phyloP scores from a whole-genome alignment of 2,113 vertebrate species.

The Felis catus region DNA sequence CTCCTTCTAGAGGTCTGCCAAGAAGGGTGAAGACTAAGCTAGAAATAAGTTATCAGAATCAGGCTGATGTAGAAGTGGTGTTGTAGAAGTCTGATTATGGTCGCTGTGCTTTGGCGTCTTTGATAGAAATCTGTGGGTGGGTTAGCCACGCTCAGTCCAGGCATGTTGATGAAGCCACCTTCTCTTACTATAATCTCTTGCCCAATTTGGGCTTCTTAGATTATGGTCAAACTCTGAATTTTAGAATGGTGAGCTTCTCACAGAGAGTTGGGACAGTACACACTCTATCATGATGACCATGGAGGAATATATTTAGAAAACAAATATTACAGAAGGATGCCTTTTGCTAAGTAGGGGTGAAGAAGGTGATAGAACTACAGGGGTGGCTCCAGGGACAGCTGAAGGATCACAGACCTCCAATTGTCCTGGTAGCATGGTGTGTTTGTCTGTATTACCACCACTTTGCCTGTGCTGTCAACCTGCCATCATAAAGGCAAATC shows the following conservation, averaged over 20 bases:
- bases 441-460: rapidly evolving
- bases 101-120: neutral
- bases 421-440: neutral
- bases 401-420: neutral
- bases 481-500: neutral
- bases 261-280: too few relatives aligned
- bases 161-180: neutral
- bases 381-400: neutral
- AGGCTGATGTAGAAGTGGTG: neutral
- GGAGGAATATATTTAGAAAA: neutral
- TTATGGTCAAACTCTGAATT: neutral
- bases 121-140: neutral
- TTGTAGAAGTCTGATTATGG: neutral
- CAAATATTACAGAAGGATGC: neutral
- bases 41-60: neutral
- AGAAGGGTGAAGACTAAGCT: neutral
- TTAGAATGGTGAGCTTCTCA: neutral
- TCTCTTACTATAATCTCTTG: neutral
- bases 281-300: neutral
- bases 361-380: neutral
- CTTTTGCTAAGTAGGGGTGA: neutral
- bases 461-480: neutral
- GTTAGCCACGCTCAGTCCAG: neutral
- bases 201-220: neutral
- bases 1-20: neutral